Base-by-base conservation (phyloP, 2,113 vertebrate species). In the Pseudorectes ferrugineus region DNA sequence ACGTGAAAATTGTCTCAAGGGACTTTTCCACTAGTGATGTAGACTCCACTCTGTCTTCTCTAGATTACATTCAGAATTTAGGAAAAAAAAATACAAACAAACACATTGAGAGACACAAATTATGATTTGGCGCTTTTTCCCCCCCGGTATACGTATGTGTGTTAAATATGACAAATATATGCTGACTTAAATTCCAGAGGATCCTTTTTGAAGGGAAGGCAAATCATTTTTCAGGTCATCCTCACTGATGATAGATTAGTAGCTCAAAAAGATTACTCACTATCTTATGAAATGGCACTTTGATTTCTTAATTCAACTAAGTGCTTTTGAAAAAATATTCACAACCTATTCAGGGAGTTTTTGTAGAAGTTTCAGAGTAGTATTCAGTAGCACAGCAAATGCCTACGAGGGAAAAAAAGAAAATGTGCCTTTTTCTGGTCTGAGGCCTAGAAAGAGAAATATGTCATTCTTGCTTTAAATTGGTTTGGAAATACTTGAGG, bases 101-200 rank as follows among this genome's bases (percentile, higher is more conserved):
- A 75, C n/a, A 89, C 49, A 83, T 10, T 36, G 29, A 92, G 57
- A 45, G 24, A 9, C n/a, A 45, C 13, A 86, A 72, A 93, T 43
- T 61, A 58, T 17, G 11, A 38, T 43, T 82, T 29, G 42, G 8
- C 0, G 1, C 5, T 23, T 59, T 48, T 42, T 14, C 2, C 16
- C 2, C 2, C 18, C 14, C 6, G 1, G 3, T 51, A 19, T 33
- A 5, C 11, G 2, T 36, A 7, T 43, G 5, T 38, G 11, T 62
- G 20, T 61, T 70, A 42, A 65, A 15, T 51, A 43, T 51, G 51
- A 58, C 33, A 59, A 14, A 49, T 58, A 36, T 35, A 46, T 15
- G 36, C 6, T 28, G 26, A 46, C 40, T 75, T 63, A 82, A 76
- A 48, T 17, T 79, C 29, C 31, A 72, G 26, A 73, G 38, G 9